Percentiles rank a stretch among this genome's conserved stretches.
Conservation (phyloP, 2,113 vertebrate genomes). For the Talpa occidentalis region DNA sequence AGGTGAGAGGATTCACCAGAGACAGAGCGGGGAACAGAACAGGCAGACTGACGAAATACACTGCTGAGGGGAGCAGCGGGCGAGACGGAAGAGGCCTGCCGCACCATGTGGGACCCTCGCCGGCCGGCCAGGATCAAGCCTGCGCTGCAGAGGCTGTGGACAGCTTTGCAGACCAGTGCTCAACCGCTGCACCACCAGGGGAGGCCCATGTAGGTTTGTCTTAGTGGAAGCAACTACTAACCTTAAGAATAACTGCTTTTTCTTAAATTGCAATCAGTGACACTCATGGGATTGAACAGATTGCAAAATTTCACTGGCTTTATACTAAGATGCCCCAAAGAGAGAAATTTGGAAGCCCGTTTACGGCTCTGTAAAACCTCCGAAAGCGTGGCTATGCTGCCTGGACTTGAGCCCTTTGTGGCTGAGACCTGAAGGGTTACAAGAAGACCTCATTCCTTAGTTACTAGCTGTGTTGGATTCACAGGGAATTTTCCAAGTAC, state of each 20-base stretch:
- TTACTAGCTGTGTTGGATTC: not conserved
- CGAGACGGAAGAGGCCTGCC: too few species aligned
- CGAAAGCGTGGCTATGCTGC: not conserved
- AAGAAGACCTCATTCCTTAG: constrained; percentile 5
- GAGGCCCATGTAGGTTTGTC: not conserved
- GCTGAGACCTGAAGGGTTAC: not conserved
- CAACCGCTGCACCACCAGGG: too few species aligned
- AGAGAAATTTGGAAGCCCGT: constrained; percentile 26
- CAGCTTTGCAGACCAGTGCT: too few species aligned
- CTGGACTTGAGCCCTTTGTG: not conserved
- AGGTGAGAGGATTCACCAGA: too few species aligned
- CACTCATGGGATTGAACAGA: constrained; percentile 20
- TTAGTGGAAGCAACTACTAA: constrained; percentile 14
- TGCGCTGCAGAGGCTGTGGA: too few species aligned
- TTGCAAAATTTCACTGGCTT: constrained; percentile 25
- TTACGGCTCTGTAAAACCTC: constrained; percentile 11
- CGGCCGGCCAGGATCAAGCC: too few species aligned
- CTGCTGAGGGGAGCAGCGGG: too few species aligned
- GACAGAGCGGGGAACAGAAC: too few species aligned
- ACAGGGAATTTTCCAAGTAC: constrained; percentile 5
- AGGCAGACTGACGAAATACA: too few species aligned
- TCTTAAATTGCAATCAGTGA: not conserved
- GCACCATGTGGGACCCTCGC: too few species aligned
- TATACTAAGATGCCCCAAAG: constrained; percentile 17
- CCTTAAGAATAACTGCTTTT: not conserved